Conservation (phyloP, 30 jellyfish, hydroid and myxozoan genomes). For the Pseudorhiza aurosa region DNA sequence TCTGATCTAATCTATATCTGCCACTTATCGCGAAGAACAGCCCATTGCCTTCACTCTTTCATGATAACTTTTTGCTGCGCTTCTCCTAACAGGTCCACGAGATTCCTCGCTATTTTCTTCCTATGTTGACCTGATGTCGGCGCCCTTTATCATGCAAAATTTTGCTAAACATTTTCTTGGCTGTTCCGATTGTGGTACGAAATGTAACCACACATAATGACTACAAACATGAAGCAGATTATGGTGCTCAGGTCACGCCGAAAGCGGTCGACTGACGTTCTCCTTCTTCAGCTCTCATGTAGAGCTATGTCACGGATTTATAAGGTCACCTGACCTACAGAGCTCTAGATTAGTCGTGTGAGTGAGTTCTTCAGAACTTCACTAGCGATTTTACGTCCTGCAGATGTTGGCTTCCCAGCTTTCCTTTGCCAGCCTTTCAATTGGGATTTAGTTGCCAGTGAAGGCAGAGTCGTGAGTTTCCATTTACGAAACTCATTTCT, state of each 20-base stretch:
- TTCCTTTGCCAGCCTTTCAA: slow-evolving; percentile 61
- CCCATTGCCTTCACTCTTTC: too few relatives aligned
- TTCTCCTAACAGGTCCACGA: too few relatives aligned
- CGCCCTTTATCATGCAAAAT: slow-evolving; percentile 48
- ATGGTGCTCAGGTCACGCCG: slow-evolving; percentile 61
- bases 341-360: slow-evolving; percentile 51
- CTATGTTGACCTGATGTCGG: slow-evolving; percentile 53
- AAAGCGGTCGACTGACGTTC: slow-evolving; percentile 49
- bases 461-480: slow-evolving; percentile 47
- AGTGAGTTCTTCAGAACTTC: slow-evolving; percentile 45
- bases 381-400: slow-evolving; percentile 54
- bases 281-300: slow-evolving; percentile 48
- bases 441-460: slow-evolving; percentile 53
- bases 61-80: too few relatives aligned
- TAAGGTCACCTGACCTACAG: slow-evolving; percentile 80
- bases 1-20: too few relatives aligned
- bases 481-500: slow-evolving; percentile 35
- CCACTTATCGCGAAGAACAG: too few relatives aligned
- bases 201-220: slow-evolving; percentile 62
- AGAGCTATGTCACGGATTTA: slow-evolving; percentile 64
- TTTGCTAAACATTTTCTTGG: slow-evolving; percentile 71
- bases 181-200: slow-evolving; percentile 65
- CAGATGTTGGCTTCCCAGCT: slow-evolving; percentile 73
- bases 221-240: slow-evolving; percentile 54
- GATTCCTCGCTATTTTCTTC: slow-evolving; percentile 21